Percentiles rank a stretch among this genome's conserved stretches.
Evolutionary conservation across 2,113 vertebrate species (phyloP).

Genomic region (Bostrychus sinensis): DNA sequence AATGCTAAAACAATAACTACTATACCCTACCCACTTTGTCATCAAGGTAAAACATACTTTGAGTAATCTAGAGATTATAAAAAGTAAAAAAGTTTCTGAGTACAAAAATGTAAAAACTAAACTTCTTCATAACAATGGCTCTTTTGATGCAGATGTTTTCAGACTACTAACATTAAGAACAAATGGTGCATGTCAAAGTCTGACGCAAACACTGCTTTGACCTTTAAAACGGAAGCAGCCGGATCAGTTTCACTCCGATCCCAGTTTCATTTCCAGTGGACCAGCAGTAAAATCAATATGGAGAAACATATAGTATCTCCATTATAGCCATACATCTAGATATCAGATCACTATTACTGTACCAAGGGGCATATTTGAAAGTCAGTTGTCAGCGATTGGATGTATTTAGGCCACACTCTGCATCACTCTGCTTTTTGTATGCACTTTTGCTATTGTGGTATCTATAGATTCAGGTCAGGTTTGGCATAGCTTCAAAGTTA

Average conservation of each 20-base stretch:
- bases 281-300: conserved; percentile 46
- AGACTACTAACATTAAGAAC: conserved; percentile 11
- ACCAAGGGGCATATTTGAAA: conserved; percentile 10
- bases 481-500: conserved; percentile 13
- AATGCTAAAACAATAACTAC: too few species aligned
- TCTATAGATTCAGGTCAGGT: background rate
- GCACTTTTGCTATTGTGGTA: background rate
- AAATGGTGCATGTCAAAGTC: conserved; percentile 6
- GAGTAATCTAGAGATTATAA: too few species aligned
- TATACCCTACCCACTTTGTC: too few species aligned
- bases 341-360: conserved; percentile 23
- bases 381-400: background rate
- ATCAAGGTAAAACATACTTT: too few species aligned
- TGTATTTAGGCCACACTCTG: background rate
- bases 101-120: too few species aligned
- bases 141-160: background rate
- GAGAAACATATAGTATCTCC: conserved; percentile 37
- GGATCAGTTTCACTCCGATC: conserved; percentile 20
- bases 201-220: conserved; percentile 30
- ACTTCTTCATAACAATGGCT: background rate
- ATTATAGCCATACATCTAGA: conserved; percentile 29
- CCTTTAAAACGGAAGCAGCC: conserved; percentile 35
- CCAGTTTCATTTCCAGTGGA: conserved; percentile 33
- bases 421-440: background rate
- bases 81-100: too few species aligned